A percentile compares a stretch with the other conserved stretches of the same genome.
These are phyloP conservation scores for Agrilus biguttatus DNA, from an alignment of 2,888 invertebrate genomes.

Conservation along the genomic window DNA sequence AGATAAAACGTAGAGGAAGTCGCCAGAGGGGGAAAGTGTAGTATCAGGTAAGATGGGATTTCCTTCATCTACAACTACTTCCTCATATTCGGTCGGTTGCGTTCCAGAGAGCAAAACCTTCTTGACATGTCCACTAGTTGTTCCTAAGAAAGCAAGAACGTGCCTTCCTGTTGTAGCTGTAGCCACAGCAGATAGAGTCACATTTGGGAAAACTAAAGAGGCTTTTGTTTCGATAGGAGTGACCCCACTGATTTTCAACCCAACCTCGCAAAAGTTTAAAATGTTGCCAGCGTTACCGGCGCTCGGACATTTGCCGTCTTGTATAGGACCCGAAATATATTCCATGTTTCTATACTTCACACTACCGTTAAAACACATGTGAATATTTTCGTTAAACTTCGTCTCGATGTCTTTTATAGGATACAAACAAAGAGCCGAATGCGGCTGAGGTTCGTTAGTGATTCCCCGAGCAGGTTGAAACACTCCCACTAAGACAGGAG, in stretches of 20 bases:
- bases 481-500: conserved; percentile 70
- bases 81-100: conserved; percentile 71
- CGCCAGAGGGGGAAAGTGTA: conserved; percentile 67
- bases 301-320: conserved; percentile 80
- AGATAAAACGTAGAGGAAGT: conserved; percentile 75
- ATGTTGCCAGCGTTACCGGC: conserved; percentile 82
- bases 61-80: conserved; percentile 66
- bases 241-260: conserved; percentile 80
- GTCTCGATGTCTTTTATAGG: conserved; percentile 80
- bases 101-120: conserved; percentile 68
- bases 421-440: conserved; percentile 87
- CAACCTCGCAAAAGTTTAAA: conserved; percentile 82
- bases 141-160: conserved; percentile 89
- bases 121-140: conserved; percentile 68
- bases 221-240: conserved; percentile 70
- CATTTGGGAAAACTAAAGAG: conserved; percentile 62
- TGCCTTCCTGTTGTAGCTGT: conserved; percentile 81
- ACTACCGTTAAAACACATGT: conserved; percentile 92
- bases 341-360: conserved; percentile 85
- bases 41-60: conserved; percentile 76
- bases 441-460: conserved; percentile 63
- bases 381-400: conserved; percentile 92
- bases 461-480: conserved; percentile 87
- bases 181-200: conserved; percentile 70
- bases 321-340: conserved; percentile 80